Evolutionary conservation across 2,113 vertebrate genomes (phyloP), one percentile per base, ranked within the genome.

Genomic region (Sinocyclocheilus anshuiensis): DNA sequence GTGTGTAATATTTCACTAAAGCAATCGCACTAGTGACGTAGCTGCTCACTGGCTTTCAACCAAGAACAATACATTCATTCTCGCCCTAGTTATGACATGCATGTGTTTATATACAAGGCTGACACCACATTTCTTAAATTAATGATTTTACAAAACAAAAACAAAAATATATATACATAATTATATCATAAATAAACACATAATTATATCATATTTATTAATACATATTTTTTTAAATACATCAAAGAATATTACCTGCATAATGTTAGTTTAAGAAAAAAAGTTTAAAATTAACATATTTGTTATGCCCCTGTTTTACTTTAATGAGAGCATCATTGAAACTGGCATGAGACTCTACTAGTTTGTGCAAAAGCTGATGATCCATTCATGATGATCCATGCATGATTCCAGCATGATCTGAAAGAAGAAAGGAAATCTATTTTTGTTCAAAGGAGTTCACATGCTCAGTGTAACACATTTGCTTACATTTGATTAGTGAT

Each of bases 351-450:
- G 78, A 65, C 78, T 65, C 7, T n/a, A 9, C 29, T 61, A 11
- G 59, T 65, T 67, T 63, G 74, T 45, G 57, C 57, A 67, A 67
- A 81, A 81, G 59, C 79, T 67, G 42, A 50, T 69, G 79, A 67
- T 45, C 61, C 59, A 29, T 81, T 9, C 4, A 55, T 53, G 76
- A 77, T 77, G 76, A 33, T 55, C 48, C 74, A 24, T 12, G 76
- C 9, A 78, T 81, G 59, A 80, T 61, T 39, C 22, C 55, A 61
- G 77, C 29, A 61, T 63, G 77, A 67, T 67, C 24, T 16, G 20
- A 50, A 50, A 82, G 53, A 80, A 42, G 12, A 20, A 78, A 33
- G 53, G 7, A 61, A 61, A 57, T 16, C 39, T 67, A 45, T 20
- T 39, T 67, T 63, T 29, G 79, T 81, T 45, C 61, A 81, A 67